Evolutionary conservation across 2,888 invertebrate species (phyloP).

Genomic region (Scaptomyza polygonia): DNA sequence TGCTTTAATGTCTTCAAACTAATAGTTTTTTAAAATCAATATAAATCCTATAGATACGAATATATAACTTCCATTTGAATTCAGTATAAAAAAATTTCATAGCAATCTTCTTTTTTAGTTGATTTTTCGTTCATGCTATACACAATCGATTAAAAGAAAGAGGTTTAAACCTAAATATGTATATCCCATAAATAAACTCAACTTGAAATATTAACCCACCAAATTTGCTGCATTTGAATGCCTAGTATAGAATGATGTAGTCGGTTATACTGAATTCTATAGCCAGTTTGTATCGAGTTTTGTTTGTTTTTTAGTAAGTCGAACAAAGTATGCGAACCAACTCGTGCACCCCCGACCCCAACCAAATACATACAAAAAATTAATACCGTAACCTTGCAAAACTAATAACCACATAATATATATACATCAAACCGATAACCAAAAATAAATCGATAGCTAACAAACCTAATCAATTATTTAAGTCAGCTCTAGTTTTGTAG

Average conservation of each 20-base stretch:
- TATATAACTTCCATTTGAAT: conserved; percentile 9
- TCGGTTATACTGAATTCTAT: conserved; percentile 75
- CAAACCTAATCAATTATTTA: conserved; percentile 35
- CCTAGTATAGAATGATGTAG: conserved; percentile 70
- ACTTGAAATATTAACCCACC: conserved; percentile 71
- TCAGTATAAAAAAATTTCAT: conserved; percentile 8
- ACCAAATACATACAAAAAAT: conserved; percentile 12
- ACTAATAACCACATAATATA: background rate
- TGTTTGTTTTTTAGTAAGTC: conserved; percentile 83
- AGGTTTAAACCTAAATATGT: conserved; percentile 40
- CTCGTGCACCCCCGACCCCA: conserved; percentile 62
- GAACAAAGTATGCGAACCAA: conserved; percentile 82
- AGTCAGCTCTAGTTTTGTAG: conserved; percentile 37
- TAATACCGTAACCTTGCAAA: conserved; percentile 15
- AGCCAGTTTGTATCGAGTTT: conserved; percentile 82
- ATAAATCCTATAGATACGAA: conserved; percentile 2
- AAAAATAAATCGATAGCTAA: conserved; percentile 36
- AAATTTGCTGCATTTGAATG: conserved; percentile 72
- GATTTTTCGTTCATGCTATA: conserved; percentile 14
- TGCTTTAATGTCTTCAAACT: conserved; percentile 44
- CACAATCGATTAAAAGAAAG: conserved; percentile 18
- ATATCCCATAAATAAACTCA: conserved; percentile 27
- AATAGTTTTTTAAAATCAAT: conserved; percentile 1
- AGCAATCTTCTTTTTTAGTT: conserved; percentile 12
- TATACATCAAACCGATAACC: background rate